A percentile compares a stretch with the other conserved stretches of the same genome.
These are phyloP conservation scores for Dasypolia templi DNA, from an alignment of 2,888 invertebrate genomes.

Conservation along the genomic window DNA sequence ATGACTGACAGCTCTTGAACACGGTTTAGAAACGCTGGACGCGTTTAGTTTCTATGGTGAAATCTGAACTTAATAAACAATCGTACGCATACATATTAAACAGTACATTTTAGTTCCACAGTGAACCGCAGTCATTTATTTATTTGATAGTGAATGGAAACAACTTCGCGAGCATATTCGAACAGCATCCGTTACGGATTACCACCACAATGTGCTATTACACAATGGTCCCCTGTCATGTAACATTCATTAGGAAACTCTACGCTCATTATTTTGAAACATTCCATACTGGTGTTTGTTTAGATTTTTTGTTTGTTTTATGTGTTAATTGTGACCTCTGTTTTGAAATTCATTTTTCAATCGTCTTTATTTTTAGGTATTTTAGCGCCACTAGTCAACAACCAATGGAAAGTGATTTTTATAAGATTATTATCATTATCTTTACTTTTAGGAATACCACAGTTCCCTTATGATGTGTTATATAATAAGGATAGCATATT, in stretches of 20 bases:
- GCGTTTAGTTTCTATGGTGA: no score
- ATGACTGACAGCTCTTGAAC: no score
- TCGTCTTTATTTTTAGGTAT: background rate
- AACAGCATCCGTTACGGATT: constrained; percentile 43
- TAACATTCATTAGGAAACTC: constrained; percentile 51
- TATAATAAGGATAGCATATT: no score
- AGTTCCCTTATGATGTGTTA: no score
- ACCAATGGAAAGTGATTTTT: no score
- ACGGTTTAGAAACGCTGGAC: no score
- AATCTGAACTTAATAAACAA: background rate
- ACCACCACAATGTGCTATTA: constrained; percentile 41
- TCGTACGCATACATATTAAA: background rate
- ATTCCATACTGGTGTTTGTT: constrained; percentile 19
- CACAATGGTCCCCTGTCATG: constrained; percentile 35
- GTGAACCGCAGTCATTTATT: constrained; percentile 38
- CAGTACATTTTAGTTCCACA: constrained; percentile 1
- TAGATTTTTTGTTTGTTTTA: background rate
- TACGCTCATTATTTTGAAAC: constrained; percentile 51
- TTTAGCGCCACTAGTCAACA: no score
- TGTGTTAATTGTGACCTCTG: background rate
- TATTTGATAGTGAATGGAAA: constrained; percentile 37
- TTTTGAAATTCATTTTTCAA: background rate
- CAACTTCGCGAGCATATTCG: constrained; percentile 42
- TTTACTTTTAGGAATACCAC: no score
- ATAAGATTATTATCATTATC: no score